Evolutionary conservation across 2,113 vertebrate species (phyloP), one percentile per base, ranked within the genome.

Genomic region (Gadus chalcogrammus): DNA sequence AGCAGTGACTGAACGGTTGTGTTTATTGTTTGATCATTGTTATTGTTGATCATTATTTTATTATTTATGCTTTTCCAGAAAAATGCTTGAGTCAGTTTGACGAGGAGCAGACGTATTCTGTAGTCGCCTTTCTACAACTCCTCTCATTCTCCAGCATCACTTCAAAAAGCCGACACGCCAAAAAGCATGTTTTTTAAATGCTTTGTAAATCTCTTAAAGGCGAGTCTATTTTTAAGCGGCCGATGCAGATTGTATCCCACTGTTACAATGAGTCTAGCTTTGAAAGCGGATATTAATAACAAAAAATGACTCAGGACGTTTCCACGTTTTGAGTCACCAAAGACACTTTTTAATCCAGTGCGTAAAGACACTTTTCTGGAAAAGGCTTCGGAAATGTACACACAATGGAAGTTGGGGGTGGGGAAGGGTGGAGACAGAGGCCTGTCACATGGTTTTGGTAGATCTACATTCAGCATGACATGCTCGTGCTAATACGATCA

Each of bases 401-500:
- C 74, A 74, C 67, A 67, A 60, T 16, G 67, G 16, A 70, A 75
- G 68, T 61, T 71, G 52, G 79, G 68, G 79, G 68, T 71, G 55
- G 55, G 78, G 76, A 74, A 74, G n/a, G 13, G 55, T 28, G 13
- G 72, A 24, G 74, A 65, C 80, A 17, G 59, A 61, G 56, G 12
- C 42, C 8, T 7, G 42, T 48, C 42, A 48, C 42, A 48, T 48
- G 42, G 42, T 48, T 48, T 48, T 9, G 42, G 42, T 48, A 18
- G 61, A 31, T 75, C 75, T 85, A 81, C 78, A 84, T 71, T 72
- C 77, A 80, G 79, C 75, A 64, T 52, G 3, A 75, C 89, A 90
- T 90, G 89, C 89, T 87, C 76, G 73, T 67, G 74, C 81, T 69
- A 74, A 80, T 74, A 73, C 64, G 78, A 64, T 78, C 65, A 61